Evolutionary conservation across 2,888 invertebrate genomes (phyloP).

Genomic region (Sipunculus nudus): DNA sequence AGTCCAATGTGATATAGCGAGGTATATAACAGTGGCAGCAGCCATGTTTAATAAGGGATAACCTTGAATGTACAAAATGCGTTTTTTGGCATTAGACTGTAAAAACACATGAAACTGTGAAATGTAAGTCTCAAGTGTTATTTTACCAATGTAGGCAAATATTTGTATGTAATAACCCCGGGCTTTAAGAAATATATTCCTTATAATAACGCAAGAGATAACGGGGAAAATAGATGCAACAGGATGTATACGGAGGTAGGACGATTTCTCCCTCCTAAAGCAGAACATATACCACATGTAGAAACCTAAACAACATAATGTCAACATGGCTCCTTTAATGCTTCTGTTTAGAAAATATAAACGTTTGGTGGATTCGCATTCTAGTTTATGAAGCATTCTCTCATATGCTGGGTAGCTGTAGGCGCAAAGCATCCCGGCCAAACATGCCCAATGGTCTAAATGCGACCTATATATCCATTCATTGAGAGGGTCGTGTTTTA

Average conservation of each 20-base stretch:
- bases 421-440: slow-evolving; percentile 54
- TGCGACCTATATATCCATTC: slow-evolving; percentile 52
- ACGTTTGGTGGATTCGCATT: too few species aligned
- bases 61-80: slow-evolving; percentile 45
- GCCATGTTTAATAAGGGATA: slow-evolving; percentile 51
- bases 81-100: slow-evolving; percentile 52
- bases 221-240: slow-evolving; percentile 49
- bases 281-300: slow-evolving; percentile 40
- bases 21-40: slow-evolving; percentile 47
- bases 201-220: slow-evolving; percentile 43
- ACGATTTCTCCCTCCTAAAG: slow-evolving; percentile 42
- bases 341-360: too few species aligned
- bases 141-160: slow-evolving; percentile 52
- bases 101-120: slow-evolving; percentile 54
- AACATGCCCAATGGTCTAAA: slow-evolving; percentile 54
- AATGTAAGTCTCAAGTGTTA: slow-evolving; percentile 56
- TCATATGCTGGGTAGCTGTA: slow-evolving; percentile 55
- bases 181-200: slow-evolving; percentile 46
- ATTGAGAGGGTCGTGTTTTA: slow-evolving; percentile 35
- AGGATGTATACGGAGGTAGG: slow-evolving; percentile 47
- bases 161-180: slow-evolving; percentile 44
- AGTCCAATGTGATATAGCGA: slow-evolving; percentile 44
- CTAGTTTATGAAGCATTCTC: too few species aligned
- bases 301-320: too few species aligned
- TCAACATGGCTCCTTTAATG: too few species aligned